Evolutionary conservation across 2,888 invertebrate genomes (phyloP), one percentile per base, ranked within the genome.

Genomic region (Eupsilia transversa): DNA sequence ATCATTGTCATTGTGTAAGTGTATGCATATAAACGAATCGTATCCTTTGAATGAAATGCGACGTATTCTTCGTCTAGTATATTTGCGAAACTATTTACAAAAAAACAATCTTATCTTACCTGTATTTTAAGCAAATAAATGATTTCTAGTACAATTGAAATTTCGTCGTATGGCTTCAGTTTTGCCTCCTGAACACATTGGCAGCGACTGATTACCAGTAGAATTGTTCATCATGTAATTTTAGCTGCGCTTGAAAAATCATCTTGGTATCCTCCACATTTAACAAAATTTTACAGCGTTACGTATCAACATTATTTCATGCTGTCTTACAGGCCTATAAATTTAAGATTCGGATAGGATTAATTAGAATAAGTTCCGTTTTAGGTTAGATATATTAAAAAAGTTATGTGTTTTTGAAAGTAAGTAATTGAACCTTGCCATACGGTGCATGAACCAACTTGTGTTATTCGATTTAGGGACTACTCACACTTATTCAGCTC

Each of bases 1-100:
- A 56, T 10, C 35, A 56, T 65, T 59, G 71, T 38, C 43, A 74
- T 67, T 74, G 67, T 20, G 33, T 67, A 46, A 71, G 67, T 20
- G 33, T 67, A 46, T 65, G 41, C 73, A 79, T 69, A 38, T 27
- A 54, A 63, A 57, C 52, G 1, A 43, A 38, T 41, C 33, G 41
- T 49, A 14, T 66, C 74, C 61, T 59, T 54, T 64, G 35, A 27
- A 70, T 56, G 33, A 57, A 67, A 57, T 59, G 3, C 27, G 30
- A 79, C 35, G 27, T 35, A 61, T 64, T 38, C 38, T 9, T 38
- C 9, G 38, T 38, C 9, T 38, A 38, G 38, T 38, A 38, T 38
- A 9, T 9, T 38, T 9, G 9, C 38, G 9, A 38, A 9, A 38
- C 38, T 38, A 38, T 9, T 38, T 38, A 38, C 9, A 38, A 38